Conservation (phyloP, 2,113 vertebrate species). For the Laterallus jamaicensis region DNA sequence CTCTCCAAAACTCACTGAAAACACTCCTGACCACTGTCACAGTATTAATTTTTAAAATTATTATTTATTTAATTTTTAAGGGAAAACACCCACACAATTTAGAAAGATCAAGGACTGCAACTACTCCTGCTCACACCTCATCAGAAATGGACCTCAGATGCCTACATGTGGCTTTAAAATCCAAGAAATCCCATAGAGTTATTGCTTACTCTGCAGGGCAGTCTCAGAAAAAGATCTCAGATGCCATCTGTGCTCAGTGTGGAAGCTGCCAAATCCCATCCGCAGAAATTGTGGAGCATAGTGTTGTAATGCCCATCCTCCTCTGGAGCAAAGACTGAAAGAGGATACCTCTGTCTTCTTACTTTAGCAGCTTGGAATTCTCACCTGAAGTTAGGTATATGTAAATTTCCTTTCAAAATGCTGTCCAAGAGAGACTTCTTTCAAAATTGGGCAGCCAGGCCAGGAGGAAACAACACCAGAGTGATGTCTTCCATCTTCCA, state of each 20-base stretch:
- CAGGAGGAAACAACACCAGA: background rate
- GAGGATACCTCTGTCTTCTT: background rate
- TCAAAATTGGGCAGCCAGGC: background rate
- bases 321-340: background rate
- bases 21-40: background rate
- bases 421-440: background rate
- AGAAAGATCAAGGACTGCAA: background rate
- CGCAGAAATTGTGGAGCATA: background rate
- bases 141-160: background rate
- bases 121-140: background rate
- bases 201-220: conserved; percentile 15
- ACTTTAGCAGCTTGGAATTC: background rate
- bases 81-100: background rate
- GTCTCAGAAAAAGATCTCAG: conserved; percentile 13
- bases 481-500: background rate
- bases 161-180: background rate
- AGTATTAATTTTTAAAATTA: background rate
- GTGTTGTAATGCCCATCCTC: background rate
- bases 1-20: background rate
- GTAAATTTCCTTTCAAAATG: background rate
- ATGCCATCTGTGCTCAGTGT: background rate
- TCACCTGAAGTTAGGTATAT: background rate
- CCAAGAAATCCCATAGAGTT: background rate
- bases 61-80: background rate
- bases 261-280: conserved; percentile 10